phyloP scores from a whole-genome alignment of 2,113 vertebrate species.

The Charina bottae region DNA sequence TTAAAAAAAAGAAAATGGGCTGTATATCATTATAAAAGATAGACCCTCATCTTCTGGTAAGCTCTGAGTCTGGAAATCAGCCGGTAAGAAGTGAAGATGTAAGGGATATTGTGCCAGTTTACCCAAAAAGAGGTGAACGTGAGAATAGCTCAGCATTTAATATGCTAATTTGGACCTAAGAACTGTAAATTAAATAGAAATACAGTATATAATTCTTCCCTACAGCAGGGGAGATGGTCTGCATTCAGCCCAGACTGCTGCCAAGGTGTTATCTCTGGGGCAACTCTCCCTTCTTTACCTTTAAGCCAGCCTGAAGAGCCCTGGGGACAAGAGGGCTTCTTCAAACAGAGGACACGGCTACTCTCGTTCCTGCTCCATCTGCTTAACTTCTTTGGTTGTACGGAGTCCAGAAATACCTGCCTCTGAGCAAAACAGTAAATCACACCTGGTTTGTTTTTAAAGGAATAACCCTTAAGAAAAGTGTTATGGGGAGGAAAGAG shows the following conservation, averaged over 20 bases:
- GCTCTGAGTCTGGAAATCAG: not conserved
- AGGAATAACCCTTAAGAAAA: not conserved
- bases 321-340: not conserved
- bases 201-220: not conserved
- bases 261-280: not conserved
- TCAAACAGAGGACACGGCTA: not conserved
- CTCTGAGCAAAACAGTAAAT: not conserved
- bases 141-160: not conserved
- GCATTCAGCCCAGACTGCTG: not conserved
- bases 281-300: not conserved
- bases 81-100: not conserved
- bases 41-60: not conserved
- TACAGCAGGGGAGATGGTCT: not conserved
- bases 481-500: slow-evolving; percentile 25
- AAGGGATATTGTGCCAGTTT: not conserved
- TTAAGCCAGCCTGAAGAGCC: not conserved
- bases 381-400: not conserved
- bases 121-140: not conserved
- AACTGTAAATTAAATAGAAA: not conserved
- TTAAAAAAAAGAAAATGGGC: not conserved
- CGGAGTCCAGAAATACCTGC: too few species aligned
- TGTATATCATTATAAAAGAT: not conserved
- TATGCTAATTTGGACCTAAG: not conserved
- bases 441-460: not conserved
- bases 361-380: not conserved